Evolutionary conservation across 23 tunicate species (phyloP), one percentile per base, ranked within the genome.

Genomic region (Diplosoma virens): DNA sequence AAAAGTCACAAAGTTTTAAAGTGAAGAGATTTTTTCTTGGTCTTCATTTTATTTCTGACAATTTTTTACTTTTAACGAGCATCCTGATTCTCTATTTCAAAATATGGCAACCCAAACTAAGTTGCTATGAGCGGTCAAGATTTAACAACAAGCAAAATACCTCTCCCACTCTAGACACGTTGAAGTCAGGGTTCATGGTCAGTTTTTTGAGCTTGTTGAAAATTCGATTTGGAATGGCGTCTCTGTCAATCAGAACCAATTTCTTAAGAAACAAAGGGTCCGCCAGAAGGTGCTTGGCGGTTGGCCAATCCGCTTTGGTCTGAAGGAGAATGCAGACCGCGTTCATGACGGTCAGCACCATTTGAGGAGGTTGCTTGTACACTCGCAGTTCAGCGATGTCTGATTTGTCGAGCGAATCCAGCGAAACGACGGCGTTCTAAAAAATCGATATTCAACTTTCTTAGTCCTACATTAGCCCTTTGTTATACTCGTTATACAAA

Each of bases 371-470:
- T 21, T 85, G 75, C 33, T 68, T 67, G 69, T 92, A 92, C 37
- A 85, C 92, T 11, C 97, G 80, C 16, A 92, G 34, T 47, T 85
- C 97, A 6, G 92, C 97, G 25, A 92, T 76, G 76, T 85, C 87
- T 6, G 97, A 85, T 77, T 92, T 92, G 58, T 92, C 97, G 18
- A 92, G 67, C 6, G 97, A 58, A 70, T 92, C 97, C 35, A 92
- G 63, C 0, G 97, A 80, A 25, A 63, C 34, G 1, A 85, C 97
- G 4, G 97, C 97, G 70, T 85, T 80, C 97, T 92, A 78, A 22
- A 37, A n/a, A n/a, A n/a, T n/a, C n/a, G n/a, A n/a, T n/a, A n/a
- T n/a, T n/a, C n/a, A n/a, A n/a, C n/a, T n/a, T n/a, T n/a, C n/a
- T n/a, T n/a, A n/a, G n/a, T n/a, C n/a, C n/a, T n/a, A n/a, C n/a